These are phyloP conservation scores for Crematogaster levior DNA, from an alignment of 2,888 invertebrate genomes.

Conservation along the genomic window DNA sequence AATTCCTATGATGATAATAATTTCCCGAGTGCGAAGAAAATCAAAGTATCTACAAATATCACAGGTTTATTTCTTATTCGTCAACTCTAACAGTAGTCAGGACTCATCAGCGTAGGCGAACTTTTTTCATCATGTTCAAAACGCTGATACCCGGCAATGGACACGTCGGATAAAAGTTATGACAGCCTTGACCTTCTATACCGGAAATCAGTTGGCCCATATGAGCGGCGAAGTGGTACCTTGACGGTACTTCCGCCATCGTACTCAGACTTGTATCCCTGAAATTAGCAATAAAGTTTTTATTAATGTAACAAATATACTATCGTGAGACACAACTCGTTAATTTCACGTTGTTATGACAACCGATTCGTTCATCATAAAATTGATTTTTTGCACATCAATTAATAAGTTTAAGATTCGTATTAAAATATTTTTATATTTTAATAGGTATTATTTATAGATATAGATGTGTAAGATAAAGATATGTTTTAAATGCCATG, in stretches of 20 bases:
- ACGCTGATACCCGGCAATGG: slow-evolving; percentile 89
- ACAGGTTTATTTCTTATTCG: slow-evolving; percentile 67
- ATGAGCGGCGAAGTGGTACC: slow-evolving; percentile 90
- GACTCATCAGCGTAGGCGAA: slow-evolving; percentile 82
- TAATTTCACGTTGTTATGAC: neutral
- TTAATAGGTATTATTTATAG: neutral
- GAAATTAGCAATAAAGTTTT: slow-evolving; percentile 65
- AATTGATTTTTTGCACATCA: neutral
- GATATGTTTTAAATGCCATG: neutral
- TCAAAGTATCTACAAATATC: slow-evolving; percentile 66
- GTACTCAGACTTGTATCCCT: slow-evolving; percentile 89
- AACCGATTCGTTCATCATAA: neutral
- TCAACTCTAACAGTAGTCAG: neutral
- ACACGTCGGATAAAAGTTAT: slow-evolving; percentile 89
- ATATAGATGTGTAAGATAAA: neutral
- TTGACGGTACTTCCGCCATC: slow-evolving; percentile 88
- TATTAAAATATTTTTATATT: neutral
- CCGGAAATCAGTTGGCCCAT: slow-evolving; percentile 90
- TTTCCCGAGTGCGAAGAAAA: neutral
- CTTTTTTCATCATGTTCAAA: slow-evolving; percentile 89
- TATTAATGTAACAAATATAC: slow-evolving; percentile 1
- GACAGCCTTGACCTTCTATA: slow-evolving; percentile 89
- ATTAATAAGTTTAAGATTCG: neutral
- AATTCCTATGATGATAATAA: neutral
- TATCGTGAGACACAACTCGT: neutral